Conservation (phyloP, 2,888 invertebrate genomes). For the Latrodectus elegans region DNA sequence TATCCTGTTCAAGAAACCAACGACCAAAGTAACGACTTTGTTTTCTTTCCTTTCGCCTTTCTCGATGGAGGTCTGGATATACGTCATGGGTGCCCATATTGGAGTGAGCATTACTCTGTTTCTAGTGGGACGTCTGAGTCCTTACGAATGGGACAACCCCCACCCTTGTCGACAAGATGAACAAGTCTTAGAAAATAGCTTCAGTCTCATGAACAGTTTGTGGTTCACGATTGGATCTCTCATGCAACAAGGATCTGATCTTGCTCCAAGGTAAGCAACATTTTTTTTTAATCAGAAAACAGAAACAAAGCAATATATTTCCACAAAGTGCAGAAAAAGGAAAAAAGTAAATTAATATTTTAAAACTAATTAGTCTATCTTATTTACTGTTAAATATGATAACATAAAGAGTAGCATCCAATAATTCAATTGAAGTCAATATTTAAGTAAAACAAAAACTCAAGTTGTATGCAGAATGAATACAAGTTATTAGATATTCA, state of each 20-base stretch:
- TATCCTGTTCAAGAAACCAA: conserved; percentile 91
- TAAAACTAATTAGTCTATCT: too few species aligned
- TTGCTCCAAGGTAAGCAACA: conserved; percentile 88
- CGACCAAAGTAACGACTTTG: conserved; percentile 87
- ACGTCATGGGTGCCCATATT: conserved; percentile 86
- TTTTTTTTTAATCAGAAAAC: too few species aligned
- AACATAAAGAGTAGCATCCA: too few species aligned
- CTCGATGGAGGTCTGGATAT: conserved; percentile 88
- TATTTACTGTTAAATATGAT: too few species aligned
- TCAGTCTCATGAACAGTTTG: conserved; percentile 94
- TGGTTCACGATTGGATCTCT: conserved; percentile 98
- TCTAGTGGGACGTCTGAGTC: conserved; percentile 75
- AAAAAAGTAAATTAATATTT: too few species aligned
- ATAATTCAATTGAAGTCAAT: too few species aligned
- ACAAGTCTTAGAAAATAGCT: conserved; percentile 86
- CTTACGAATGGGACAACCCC: conserved; percentile 79
- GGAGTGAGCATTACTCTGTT: conserved; percentile 88
- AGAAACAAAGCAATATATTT: too few species aligned
- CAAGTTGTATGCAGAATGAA: too few species aligned
- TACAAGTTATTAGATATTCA: too few species aligned
- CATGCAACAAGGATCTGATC: conserved; percentile 97
- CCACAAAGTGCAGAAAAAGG: too few species aligned
- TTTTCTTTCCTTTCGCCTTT: conserved; percentile 97
- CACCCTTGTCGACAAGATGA: conserved; percentile 85
- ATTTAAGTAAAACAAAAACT: too few species aligned